phyloP scores from a whole-genome alignment of 1,140 invertebrate species.

The Cherax quadricarinatus region DNA sequence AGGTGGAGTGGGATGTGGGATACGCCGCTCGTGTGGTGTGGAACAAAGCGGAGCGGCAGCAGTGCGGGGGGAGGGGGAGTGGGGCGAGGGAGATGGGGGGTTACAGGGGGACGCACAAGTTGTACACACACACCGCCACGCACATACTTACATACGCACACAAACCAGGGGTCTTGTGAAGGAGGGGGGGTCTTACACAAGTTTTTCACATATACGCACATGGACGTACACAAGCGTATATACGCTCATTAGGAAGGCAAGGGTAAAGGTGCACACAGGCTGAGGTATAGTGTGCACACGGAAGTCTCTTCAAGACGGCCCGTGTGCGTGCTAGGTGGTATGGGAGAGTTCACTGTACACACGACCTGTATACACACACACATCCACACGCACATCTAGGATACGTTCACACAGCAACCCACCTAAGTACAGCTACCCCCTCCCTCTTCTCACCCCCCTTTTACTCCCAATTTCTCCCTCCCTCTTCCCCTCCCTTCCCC shows the following conservation, averaged over 20 bases:
- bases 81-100: background rate
- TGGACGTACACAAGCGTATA: conserved; percentile 42
- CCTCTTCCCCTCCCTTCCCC: background rate
- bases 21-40: conserved; percentile 57
- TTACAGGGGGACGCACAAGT: conserved; percentile 54
- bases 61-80: conserved; percentile 44
- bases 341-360: conserved; percentile 29
- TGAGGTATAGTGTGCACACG: background rate
- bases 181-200: conserved; percentile 4
- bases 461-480: background rate
- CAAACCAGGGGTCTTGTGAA: background rate
- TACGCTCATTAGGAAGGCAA: conserved; percentile 23
- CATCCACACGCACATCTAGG: conserved; percentile 46
- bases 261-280: background rate
- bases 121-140: conserved; percentile 53
- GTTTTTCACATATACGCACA: conserved; percentile 57
- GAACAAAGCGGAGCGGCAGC: conserved; percentile 53
- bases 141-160: conserved; percentile 33
- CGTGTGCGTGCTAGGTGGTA: conserved; percentile 9
- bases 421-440: background rate
- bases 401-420: conserved; percentile 44
- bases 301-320: background rate
- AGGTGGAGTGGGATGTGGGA: conserved; percentile 46
- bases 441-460: background rate
- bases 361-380: background rate